Evolutionary conservation across 2,113 vertebrate species (phyloP).

Genomic region (Pithys albifrons): DNA sequence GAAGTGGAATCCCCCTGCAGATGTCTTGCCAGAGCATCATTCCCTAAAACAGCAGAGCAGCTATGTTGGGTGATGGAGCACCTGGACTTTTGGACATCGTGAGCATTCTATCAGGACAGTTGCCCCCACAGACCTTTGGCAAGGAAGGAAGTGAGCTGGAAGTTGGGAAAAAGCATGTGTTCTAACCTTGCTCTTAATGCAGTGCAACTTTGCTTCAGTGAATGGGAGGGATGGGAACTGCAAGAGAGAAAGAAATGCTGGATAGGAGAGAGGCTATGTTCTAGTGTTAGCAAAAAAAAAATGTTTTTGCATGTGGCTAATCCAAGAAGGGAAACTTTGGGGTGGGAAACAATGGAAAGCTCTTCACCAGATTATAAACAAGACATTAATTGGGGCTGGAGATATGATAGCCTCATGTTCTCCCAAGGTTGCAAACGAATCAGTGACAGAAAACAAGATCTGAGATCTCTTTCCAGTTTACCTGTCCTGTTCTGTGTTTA

Average conservation of each 20-base stretch:
- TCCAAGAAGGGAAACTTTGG: neutral
- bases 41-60: neutral
- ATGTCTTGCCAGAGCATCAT: neutral
- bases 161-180: neutral
- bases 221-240: neutral
- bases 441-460: neutral
- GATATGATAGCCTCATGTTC: neutral
- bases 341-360: neutral
- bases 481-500: neutral
- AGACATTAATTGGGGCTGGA: neutral
- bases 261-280: neutral
- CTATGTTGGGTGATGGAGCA: neutral
- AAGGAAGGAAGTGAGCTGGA: neutral
- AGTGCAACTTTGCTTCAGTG: neutral
- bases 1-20: neutral
- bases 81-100: rapidly evolving
- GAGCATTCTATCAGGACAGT: neutral
- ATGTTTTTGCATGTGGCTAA: neutral
- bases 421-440: neutral
- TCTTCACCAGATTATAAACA: neutral
- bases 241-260: neutral
- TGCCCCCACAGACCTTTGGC: neutral
- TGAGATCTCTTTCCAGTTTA: neutral
- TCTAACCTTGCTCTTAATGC: neutral
- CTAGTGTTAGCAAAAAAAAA: neutral